phyloP scores from a whole-genome alignment of 30 jellyfish, hydroid and myxozoan species.

The Cassiopea andromeda region DNA sequence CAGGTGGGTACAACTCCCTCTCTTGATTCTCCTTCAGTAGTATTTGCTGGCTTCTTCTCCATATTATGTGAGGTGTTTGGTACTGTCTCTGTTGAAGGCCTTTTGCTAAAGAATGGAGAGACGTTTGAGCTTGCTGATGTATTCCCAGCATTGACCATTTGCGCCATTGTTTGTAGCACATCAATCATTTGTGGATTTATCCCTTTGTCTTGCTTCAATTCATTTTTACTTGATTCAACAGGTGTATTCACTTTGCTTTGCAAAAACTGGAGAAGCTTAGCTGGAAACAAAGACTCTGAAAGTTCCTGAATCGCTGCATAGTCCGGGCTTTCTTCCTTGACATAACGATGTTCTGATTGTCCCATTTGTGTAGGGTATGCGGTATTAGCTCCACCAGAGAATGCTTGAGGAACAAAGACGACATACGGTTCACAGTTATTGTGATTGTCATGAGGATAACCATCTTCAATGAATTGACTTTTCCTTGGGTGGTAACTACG shows the following conservation, averaged over 20 bases:
- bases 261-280: conserved; percentile 51
- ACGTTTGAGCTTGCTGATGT: conserved; percentile 20
- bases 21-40: conserved; percentile 65
- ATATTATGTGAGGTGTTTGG: not conserved
- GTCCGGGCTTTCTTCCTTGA: conserved; percentile 44
- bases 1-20: conserved; percentile 73
- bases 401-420: conserved; percentile 42
- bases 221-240: conserved; percentile 17
- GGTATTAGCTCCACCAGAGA: conserved; percentile 12
- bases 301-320: conserved; percentile 64
- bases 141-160: conserved; percentile 56
- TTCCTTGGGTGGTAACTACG: conserved; percentile 23
- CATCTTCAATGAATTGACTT: conserved; percentile 44
- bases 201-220: not conserved
- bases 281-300: conserved; percentile 67
- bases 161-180: conserved; percentile 68
- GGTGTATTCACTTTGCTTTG: conserved; percentile 27
- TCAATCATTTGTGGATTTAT: conserved; percentile 44
- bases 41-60: conserved; percentile 44
- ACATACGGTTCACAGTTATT: conserved; percentile 56
- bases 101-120: conserved; percentile 8
- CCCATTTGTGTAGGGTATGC: not conserved
- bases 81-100: conserved; percentile 18
- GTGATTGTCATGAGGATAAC: conserved; percentile 27
- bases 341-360: not conserved